Evolutionary conservation across 2,797 vertebrate species (phyloP), one percentile per base, ranked within the genome.

Genomic region (Apogon talboti): DNA sequence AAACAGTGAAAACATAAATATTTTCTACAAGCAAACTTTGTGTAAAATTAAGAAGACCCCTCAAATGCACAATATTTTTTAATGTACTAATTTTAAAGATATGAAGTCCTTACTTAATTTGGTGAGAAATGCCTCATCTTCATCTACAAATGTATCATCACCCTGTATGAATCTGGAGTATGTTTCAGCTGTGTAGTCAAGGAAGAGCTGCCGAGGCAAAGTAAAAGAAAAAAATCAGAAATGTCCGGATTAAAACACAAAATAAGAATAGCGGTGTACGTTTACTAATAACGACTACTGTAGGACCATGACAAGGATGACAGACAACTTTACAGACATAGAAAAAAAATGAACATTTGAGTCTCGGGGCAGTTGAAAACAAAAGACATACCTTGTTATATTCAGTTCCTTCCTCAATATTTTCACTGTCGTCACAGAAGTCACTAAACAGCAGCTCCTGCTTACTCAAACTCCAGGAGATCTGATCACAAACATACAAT

Each of bases 151-250:
- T 2, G 89, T 93, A 83, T 99, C 96, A 0, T 90, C 85, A 2
- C 96, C 96, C 62, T 94, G 92, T 95, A 98, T 98, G 86, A 97
- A 99, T 62, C 93, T 95, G 13, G 92, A 86, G 59, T 99, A 99
- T 59, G 95, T 95, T 55, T 96, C 96, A 58, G 90, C 84, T 14
- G 90, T 89, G 63, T 96, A 96, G 40, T 97, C 95, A 58, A 96
- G 49, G 78, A 96, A 96, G 43, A 98, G 86, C 97, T 99, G 78
- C 10, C 28, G 11, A 10, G 41, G 35, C 3, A 79, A 18, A 69
- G 15, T 43, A 4, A 55, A 42, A 40, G 10, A 45, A 50, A 1
- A 24, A 40, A 40, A 1, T 3, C n/a, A 24, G 7, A 42, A 2
- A 14, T 15, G 3, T 43, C 48, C 35, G 9, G 6, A 45, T 45